Base-by-base conservation (phyloP, 2,797 vertebrate species). In the Enteromius argenteus region DNA sequence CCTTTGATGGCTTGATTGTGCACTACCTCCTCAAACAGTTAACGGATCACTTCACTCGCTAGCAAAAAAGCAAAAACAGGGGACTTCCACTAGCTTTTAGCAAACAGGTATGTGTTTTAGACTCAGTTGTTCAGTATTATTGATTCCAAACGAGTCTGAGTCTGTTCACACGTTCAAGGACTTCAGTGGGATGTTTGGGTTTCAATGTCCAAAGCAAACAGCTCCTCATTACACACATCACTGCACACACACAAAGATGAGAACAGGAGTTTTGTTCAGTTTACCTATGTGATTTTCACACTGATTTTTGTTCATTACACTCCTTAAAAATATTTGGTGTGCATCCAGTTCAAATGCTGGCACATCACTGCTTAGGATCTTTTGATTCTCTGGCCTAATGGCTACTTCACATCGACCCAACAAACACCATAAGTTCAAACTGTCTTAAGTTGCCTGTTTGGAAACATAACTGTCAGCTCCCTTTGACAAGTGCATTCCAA, bases 161-260 rank as follows among this genome's bases (percentile, higher is more conserved):
- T 64, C n/a, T 44, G 19, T 73, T 73, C 49, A 51, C 74, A 46
- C 5, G 4, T 23, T 77, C 44, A 67, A 83, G 81, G 81, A 46
- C 49, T 74, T 64, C 37, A 51, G 44, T 68, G 46, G 35, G 13
- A 56, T 77, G 62, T 83, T 83, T 69, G 84, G 78, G 21, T 81
- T 69, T 85, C 60, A 42, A 77, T 53, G 37, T 69, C 37, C 64
- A 81, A 69, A 81, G 64, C 80, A 69, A 75, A 79, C 75, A 76
- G 11, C 21, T 60, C 17, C 69, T 69, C 72, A 73, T 64, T 51
- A 46, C 64, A 66, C 64, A 76, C 44, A 76, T n/a, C 72, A 42
- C 60, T 35, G 19, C 72, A 56, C 81, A 67, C 69, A 42, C 46
- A 80, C 49, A 71, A 23, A 56, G 30, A 53, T 27, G 78, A 67